Evolutionary conservation across 2,888 invertebrate species (phyloP).

Genomic region (Drosophila kambysellisi): DNA sequence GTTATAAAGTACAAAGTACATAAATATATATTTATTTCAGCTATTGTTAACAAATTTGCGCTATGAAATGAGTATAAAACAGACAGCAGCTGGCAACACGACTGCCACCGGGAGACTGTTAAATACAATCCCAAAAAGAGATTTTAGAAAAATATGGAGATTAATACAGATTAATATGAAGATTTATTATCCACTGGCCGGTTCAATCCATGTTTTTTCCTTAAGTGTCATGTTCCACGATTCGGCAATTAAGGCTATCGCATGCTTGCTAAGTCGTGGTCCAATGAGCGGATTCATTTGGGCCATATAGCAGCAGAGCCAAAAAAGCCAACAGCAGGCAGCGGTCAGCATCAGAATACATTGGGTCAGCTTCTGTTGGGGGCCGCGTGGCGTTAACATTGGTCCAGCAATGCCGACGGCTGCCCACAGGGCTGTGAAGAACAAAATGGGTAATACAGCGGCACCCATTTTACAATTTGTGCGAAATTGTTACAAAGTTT

Average conservation of each 20-base stretch:
- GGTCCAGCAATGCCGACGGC: conserved; percentile 94
- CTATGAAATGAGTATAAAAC: conserved; percentile 28
- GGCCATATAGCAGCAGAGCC: conserved; percentile 96
- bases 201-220: conserved; percentile 21
- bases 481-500: neutral
- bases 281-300: conserved; percentile 97
- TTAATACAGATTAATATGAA: conserved; percentile 31
- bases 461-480: conserved; percentile 89
- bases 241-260: conserved; percentile 89
- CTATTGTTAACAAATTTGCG: conserved; percentile 48
- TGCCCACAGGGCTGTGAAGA: conserved; percentile 94
- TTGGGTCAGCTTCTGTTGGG: conserved; percentile 96
- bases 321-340: conserved; percentile 95
- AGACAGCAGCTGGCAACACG: neutral
- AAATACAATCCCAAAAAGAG: conserved; percentile 14
- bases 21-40: conserved; percentile 26
- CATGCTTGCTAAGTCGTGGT: conserved; percentile 90
- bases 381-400: conserved; percentile 95
- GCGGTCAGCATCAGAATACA: conserved; percentile 94
- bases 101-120: neutral
- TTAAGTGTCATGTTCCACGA: conserved; percentile 88
- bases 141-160: conserved; percentile 26
- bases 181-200: conserved; percentile 9
- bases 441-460: conserved; percentile 90
- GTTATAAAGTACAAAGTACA: neutral